phyloP scores from a whole-genome alignment of 2,797 vertebrate genomes.

The Phoeniculus purpureus region DNA sequence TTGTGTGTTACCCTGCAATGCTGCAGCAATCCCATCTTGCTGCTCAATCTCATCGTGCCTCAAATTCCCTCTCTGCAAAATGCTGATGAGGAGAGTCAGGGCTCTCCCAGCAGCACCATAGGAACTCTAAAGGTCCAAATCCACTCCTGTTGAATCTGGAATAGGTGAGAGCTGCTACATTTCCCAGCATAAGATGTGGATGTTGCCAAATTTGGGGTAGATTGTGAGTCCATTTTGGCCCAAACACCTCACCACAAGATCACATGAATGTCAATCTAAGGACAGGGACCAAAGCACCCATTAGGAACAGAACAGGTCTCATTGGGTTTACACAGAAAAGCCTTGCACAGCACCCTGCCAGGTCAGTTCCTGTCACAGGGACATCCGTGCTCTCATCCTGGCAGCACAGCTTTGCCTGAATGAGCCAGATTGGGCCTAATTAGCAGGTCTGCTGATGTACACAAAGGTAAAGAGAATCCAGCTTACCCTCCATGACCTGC shows the following conservation, averaged over 20 bases:
- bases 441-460: constrained; percentile 68
- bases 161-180: background rate
- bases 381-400: constrained; percentile 61
- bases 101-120: background rate
- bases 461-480: constrained; percentile 68
- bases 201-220: background rate
- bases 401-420: constrained; percentile 57
- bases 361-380: constrained; percentile 13
- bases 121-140: background rate
- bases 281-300: background rate
- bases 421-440: constrained; percentile 68
- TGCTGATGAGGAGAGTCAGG: rapidly evolving
- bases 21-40: background rate
- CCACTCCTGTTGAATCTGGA: background rate
- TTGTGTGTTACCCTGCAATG: background rate
- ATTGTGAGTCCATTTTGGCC: rapidly evolving
- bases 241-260: constrained; percentile 14
- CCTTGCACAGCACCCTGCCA: constrained; percentile 41
- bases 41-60: background rate
- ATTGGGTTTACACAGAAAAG: background rate
- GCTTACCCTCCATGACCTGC: constrained; percentile 67
- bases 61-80: background rate
- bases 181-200: background rate
- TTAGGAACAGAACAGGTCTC: background rate
- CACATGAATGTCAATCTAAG: background rate